These are phyloP conservation scores for Papilio aristodemus DNA, from an alignment of 1,140 invertebrate genomes.

Conservation along the genomic window DNA sequence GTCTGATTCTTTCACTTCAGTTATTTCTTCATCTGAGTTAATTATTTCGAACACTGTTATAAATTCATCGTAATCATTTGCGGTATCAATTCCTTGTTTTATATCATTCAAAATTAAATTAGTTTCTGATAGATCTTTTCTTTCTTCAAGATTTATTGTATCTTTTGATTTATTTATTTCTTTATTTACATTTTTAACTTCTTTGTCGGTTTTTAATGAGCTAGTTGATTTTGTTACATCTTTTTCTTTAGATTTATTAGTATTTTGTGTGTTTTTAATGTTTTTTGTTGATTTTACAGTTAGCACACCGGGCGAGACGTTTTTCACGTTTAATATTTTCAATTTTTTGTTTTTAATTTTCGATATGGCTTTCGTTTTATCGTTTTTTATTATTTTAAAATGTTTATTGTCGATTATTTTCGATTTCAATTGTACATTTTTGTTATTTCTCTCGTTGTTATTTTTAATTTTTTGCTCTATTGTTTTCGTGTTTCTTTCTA, in stretches of 20 bases:
- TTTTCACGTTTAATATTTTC: background rate
- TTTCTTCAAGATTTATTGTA: constrained; percentile 19
- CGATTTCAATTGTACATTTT: constrained; percentile 19
- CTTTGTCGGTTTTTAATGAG: no score
- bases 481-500: constrained; percentile 36
- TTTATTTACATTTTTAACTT: no score
- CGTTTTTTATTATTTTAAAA: background rate
- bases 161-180: constrained; percentile 5
- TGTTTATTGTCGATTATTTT: background rate
- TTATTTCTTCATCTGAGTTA: background rate
- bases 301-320: background rate
- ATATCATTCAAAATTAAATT: constrained; percentile 23
- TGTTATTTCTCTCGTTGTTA: constrained; percentile 11
- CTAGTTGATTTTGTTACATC: background rate
- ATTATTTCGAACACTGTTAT: constrained; percentile 56
- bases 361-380: background rate
- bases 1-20: background rate
- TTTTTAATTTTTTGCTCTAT: background rate
- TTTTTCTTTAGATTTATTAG: constrained; percentile 10
- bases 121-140: constrained; percentile 34
- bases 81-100: background rate
- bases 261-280: background rate
- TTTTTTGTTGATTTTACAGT: background rate
- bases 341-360: constrained; percentile 6
- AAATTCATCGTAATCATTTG: constrained; percentile 38